Conservation (phyloP, 2,888 invertebrate species). For the Scaptomyza tumidula region DNA sequence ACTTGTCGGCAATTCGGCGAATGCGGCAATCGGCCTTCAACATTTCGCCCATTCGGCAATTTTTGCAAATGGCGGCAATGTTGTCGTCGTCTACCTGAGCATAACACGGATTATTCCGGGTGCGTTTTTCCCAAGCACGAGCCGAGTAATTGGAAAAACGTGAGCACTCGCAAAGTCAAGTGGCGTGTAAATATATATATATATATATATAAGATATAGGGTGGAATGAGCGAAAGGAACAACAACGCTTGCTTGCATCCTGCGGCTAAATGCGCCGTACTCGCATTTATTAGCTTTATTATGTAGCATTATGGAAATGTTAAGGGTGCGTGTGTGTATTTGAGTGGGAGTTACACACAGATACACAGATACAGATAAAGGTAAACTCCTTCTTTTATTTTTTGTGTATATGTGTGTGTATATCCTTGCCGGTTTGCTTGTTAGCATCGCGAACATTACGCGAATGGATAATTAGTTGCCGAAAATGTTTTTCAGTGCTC, state of each 20-base stretch:
- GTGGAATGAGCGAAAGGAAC: conserved; percentile 10
- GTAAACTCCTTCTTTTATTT: conserved; percentile 23
- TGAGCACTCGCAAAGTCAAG: conserved; percentile 82
- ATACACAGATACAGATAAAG: conserved; percentile 20
- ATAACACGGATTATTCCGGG: conserved; percentile 38
- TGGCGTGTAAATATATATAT: conserved; percentile 76
- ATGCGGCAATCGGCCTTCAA: conserved; percentile 22
- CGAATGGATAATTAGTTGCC: conserved; percentile 83
- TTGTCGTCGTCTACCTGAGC: conserved; percentile 52
- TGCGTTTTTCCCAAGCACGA: conserved; percentile 23
- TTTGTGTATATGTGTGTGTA: background rate
- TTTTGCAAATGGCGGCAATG: conserved; percentile 37
- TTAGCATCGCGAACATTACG: conserved; percentile 75
- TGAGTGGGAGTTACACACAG: conserved; percentile 1
- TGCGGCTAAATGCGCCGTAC: conserved; percentile 61
- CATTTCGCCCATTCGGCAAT: conserved; percentile 23
- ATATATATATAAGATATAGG: no score
- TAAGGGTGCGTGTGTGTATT: conserved; percentile 5
- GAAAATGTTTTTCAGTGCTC: conserved; percentile 80
- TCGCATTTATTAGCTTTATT: conserved; percentile 78
- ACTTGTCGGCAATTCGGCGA: conserved; percentile 31
- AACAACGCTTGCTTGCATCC: conserved; percentile 48
- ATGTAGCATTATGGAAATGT: conserved; percentile 59
- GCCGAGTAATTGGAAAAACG: conserved; percentile 72
- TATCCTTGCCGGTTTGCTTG: conserved; percentile 35